Percentiles rank a stretch among this genome's conserved stretches.
Conservation (phyloP, 2,797 vertebrate species). For the Acipenser oxyrinchus region DNA sequence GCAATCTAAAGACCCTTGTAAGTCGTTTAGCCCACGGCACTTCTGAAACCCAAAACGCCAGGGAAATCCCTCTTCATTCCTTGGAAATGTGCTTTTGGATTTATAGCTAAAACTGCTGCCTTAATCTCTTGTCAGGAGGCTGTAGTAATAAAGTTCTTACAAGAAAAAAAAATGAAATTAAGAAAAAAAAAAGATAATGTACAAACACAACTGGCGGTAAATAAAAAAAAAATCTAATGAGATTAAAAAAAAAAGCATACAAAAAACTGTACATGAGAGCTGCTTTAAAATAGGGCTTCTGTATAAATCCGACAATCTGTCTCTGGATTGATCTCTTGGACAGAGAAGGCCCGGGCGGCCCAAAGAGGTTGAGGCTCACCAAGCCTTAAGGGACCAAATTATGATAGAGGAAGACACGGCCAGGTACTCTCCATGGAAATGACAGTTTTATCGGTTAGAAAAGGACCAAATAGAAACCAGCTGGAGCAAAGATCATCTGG, state of each 20-base stretch:
- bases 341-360: not conserved
- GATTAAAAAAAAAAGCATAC: not conserved
- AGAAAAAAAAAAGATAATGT: not conserved
- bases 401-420: not conserved
- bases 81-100: not conserved
- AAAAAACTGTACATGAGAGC: too few species aligned
- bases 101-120: not conserved
- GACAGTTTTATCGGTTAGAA: not conserved
- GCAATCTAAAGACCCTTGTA: not conserved
- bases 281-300: too few species aligned
- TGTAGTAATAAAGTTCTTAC: not conserved
- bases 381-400: constrained; percentile 1
- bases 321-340: too few species aligned
- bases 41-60: not conserved
- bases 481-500: too few species aligned
- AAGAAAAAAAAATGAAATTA: not conserved
- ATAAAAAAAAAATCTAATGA: not conserved
- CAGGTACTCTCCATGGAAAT: not conserved
- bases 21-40: constrained; percentile 3
- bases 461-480: not conserved
- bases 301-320: too few species aligned
- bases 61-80: not conserved
- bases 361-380: not conserved
- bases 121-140: not conserved
- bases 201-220: not conserved